Evolutionary conservation across 2,888 invertebrate species (phyloP).

Genomic region (Zaprionus bogoriensis): DNA sequence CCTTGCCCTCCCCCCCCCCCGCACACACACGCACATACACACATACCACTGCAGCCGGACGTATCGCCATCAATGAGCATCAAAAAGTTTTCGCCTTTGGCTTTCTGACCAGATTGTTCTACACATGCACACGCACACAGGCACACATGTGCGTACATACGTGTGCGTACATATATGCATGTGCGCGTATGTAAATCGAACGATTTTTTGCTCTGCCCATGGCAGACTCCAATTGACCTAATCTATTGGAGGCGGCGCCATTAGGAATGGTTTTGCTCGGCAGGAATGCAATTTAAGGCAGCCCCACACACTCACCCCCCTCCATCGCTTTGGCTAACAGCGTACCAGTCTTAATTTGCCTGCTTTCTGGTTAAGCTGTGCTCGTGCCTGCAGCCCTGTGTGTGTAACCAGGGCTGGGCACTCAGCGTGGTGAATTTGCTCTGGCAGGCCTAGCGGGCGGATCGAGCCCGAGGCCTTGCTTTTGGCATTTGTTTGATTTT

Average conservation of each 20-base stretch:
- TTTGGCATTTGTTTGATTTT: not conserved
- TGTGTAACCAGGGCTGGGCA: not conserved
- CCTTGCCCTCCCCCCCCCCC: not conserved
- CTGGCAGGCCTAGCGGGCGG: too few species aligned
- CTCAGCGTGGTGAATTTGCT: too few species aligned
- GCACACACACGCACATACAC: slow-evolving; percentile 8
- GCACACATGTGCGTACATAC: not conserved
- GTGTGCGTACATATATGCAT: not conserved
- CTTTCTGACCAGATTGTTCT: slow-evolving; percentile 41
- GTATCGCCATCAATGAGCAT: slow-evolving; percentile 67
- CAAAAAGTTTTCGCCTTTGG: slow-evolving; percentile 62
- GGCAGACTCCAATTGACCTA: slow-evolving; percentile 69
- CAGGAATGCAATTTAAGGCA: slow-evolving; percentile 44
- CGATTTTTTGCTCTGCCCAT: slow-evolving; percentile 35
- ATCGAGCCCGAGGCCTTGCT: too few species aligned
- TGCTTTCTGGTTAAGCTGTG: not conserved
- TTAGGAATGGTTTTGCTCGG: slow-evolving; percentile 72
- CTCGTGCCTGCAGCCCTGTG: not conserved
- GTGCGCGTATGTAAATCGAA: slow-evolving; percentile 20
- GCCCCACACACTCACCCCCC: slow-evolving; percentile 8
- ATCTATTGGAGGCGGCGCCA: slow-evolving; percentile 66
- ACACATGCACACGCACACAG: not conserved
- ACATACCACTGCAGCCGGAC: slow-evolving; percentile 39
- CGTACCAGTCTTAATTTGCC: not conserved
- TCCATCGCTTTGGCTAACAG: not conserved